A percentile compares a stretch with the other conserved stretches of the same genome.
Conservation (phyloP, 2,888 invertebrate genomes). For the Sinhomidia bicolor region DNA sequence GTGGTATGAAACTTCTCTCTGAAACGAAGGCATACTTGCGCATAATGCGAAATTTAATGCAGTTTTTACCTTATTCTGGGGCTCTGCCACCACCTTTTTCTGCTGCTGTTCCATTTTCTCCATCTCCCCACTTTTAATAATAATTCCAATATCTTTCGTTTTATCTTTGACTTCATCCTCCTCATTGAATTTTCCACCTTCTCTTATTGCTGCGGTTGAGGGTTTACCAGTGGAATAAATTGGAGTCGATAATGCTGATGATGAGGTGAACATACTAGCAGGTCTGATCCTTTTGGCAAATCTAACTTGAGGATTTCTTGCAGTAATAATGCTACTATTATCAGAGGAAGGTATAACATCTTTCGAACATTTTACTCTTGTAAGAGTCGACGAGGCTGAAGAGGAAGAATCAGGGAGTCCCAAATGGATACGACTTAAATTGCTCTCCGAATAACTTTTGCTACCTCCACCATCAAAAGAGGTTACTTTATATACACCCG, state of each 20-base stretch:
- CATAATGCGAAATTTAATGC: slow-evolving; percentile 29
- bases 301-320: slow-evolving; percentile 42
- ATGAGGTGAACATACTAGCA: slow-evolving; percentile 42
- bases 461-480: slow-evolving; percentile 27
- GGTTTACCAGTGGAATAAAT: slow-evolving; percentile 26
- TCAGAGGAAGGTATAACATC: background rate
- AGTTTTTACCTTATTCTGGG: slow-evolving; percentile 44
- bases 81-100: background rate
- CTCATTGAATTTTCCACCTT: slow-evolving; percentile 44
- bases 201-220: background rate
- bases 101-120: slow-evolving; percentile 7
- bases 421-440: slow-evolving; percentile 56
- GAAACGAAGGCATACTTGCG: background rate
- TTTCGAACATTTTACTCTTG: slow-evolving; percentile 4
- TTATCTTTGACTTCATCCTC: slow-evolving; percentile 37
- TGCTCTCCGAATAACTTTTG: slow-evolving; percentile 67
- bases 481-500: slow-evolving; percentile 51
- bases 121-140: slow-evolving; percentile 28
- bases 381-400: slow-evolving; percentile 23
- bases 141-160: slow-evolving; percentile 14
- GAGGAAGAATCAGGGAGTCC: slow-evolving; percentile 6
- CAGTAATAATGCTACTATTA: slow-evolving; percentile 15
- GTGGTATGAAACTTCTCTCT: no score
- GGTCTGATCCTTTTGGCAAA: slow-evolving; percentile 53
- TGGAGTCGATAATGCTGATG: slow-evolving; percentile 25